A percentile compares a stretch with the other conserved stretches of the same genome.
phyloP scores from a whole-genome alignment of 35 echinoderm and acorn worm genomes.

The Hemicentrotus pulcherrimus region DNA sequence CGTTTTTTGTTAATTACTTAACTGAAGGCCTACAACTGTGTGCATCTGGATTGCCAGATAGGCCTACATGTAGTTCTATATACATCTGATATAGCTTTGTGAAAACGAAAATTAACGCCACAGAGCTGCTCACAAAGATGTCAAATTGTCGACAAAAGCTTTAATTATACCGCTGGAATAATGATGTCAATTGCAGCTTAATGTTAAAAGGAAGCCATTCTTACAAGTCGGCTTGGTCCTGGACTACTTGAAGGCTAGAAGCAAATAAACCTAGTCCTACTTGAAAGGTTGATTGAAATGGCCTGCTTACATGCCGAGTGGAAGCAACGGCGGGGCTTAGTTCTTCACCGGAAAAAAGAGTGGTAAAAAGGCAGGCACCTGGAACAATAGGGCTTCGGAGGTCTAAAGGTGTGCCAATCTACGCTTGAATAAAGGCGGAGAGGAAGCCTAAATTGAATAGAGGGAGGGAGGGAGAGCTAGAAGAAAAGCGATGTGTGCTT shows the following conservation, averaged over 20 bases:
- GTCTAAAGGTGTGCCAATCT: constrained; percentile 49
- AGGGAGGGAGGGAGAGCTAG: not conserved
- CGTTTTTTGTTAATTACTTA: not conserved
- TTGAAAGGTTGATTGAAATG: constrained; percentile 1
- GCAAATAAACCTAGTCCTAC: not conserved
- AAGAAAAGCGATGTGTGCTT: constrained; percentile 16
- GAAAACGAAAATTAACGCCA: not conserved
- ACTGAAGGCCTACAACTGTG: not conserved
- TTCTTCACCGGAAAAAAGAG: constrained; percentile 43
- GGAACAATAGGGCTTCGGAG: constrained; percentile 47
- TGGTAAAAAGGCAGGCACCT: constrained; percentile 35
- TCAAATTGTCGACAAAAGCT: not conserved
- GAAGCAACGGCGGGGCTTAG: constrained; percentile 27
- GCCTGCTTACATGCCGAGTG: constrained; percentile 37
- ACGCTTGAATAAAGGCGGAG: constrained; percentile 3
- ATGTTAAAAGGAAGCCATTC: constrained; percentile 18
- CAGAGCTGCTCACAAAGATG: not conserved
- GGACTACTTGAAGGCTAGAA: not conserved
- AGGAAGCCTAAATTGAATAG: constrained; percentile 40
- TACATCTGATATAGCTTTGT: not conserved
- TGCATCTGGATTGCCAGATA: not conserved
- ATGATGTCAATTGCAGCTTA: constrained; percentile 1
- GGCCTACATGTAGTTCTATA: not conserved
- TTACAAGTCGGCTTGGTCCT: not conserved
- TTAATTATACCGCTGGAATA: not conserved